Conservation (phyloP, 2,888 invertebrate species). For the Mythimna impura region DNA sequence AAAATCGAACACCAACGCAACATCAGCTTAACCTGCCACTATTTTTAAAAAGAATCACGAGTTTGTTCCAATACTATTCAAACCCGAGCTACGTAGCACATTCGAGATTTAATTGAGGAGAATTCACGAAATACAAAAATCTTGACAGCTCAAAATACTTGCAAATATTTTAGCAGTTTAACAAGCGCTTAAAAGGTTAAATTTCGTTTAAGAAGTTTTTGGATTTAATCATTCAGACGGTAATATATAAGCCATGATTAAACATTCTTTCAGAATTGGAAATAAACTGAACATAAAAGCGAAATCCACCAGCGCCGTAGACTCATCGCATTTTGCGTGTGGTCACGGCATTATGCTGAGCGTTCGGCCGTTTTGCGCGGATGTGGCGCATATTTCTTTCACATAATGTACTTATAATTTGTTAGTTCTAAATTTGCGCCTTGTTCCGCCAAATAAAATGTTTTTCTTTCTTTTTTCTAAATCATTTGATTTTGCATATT, state of each 20-base stretch:
- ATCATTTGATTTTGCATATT: background rate
- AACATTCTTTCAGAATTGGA: background rate
- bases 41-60: constrained; percentile 6
- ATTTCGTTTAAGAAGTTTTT: constrained; percentile 27
- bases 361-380: too few species aligned
- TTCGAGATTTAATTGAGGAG: constrained; percentile 15
- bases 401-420: too few species aligned
- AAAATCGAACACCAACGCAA: background rate
- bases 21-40: background rate
- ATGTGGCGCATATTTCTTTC: too few species aligned
- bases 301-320: too few species aligned
- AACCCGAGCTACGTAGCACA: background rate
- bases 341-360: too few species aligned
- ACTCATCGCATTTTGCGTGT: too few species aligned
- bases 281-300: too few species aligned
- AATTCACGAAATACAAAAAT: constrained; percentile 22
- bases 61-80: constrained; percentile 9
- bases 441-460: too few species aligned
- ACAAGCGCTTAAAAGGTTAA: constrained; percentile 36
- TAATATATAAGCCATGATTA: constrained; percentile 3
- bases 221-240: constrained; percentile 4
- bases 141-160: constrained; percentile 21
- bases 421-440: too few species aligned
- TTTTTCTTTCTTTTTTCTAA: too few species aligned
- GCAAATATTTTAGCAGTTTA: constrained; percentile 27